These are phyloP conservation scores for Leptinotarsa peninsularis DNA, from an alignment of 2,888 invertebrate genomes.

Conservation along the genomic window DNA sequence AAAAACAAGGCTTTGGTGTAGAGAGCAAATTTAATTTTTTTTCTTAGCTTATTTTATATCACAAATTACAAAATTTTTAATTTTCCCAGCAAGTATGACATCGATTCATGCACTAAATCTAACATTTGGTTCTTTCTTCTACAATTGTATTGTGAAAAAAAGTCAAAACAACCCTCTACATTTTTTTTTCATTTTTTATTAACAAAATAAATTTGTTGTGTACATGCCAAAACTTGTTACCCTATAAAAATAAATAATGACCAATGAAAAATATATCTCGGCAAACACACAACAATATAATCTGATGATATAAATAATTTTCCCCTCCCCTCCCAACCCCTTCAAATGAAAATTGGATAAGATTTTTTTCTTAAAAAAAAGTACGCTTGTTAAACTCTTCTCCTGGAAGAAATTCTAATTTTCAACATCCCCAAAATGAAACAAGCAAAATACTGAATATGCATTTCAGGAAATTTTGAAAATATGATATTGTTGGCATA, in stretches of 20 bases:
- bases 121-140: constrained; percentile 6
- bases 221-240: constrained; percentile 59
- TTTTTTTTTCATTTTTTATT: constrained; percentile 56
- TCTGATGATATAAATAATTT: constrained; percentile 52
- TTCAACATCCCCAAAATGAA: constrained; percentile 50
- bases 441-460: constrained; percentile 39
- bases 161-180: constrained; percentile 49
- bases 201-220: constrained; percentile 59
- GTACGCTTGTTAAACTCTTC: constrained; percentile 17
- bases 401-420: constrained; percentile 42
- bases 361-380: constrained; percentile 30
- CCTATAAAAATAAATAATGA: constrained; percentile 53
- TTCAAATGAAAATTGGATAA: constrained; percentile 47
- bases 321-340: constrained; percentile 46
- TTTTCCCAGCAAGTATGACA: not conserved
- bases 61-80: not conserved
- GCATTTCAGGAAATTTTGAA: constrained; percentile 27
- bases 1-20: constrained; percentile 20
- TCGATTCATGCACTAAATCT: constrained; percentile 6
- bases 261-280: constrained; percentile 48
- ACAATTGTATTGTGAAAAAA: constrained; percentile 13
- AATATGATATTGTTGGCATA: constrained; percentile 25
- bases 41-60: constrained; percentile 12
- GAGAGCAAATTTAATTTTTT: constrained; percentile 23
- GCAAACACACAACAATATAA: constrained; percentile 52